A percentile compares a stretch with the other conserved stretches of the same genome.
These are phyloP conservation scores for Leptobrachium ailaonicum DNA, from an alignment of 2,113 vertebrate species.

Conservation along the genomic window DNA sequence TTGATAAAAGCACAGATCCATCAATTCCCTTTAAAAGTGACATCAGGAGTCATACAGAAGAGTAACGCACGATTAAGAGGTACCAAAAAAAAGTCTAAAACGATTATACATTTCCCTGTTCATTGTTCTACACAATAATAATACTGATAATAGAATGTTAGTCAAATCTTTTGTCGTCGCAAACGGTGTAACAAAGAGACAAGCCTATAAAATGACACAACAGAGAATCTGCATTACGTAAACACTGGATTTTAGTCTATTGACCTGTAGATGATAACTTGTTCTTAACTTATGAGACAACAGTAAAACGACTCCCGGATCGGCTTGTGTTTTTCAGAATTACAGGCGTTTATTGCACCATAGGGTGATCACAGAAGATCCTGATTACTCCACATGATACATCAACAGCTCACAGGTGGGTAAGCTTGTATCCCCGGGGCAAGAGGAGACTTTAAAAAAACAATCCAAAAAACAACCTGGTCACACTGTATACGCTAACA, in stretches of 20 bases:
- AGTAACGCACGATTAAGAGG: neutral
- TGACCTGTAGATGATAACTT: neutral
- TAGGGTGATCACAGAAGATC: neutral
- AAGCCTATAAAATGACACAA: neutral
- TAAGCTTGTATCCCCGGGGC: neutral
- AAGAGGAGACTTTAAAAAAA: too few species aligned
- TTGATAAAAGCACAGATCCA: neutral
- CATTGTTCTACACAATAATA: neutral
- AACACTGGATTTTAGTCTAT: neutral
- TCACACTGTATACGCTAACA: too few species aligned
- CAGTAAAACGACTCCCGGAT: neutral
- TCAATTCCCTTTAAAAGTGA: neutral
- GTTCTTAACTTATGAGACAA: constrained; percentile 50
- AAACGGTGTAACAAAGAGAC: neutral
- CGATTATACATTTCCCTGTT: neutral
- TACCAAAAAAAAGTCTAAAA: neutral
- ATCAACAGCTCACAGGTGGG: neutral
- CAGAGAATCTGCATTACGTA: neutral
- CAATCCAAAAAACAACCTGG: too few species aligned
- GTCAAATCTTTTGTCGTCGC: neutral
- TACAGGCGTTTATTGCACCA: neutral
- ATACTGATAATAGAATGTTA: neutral
- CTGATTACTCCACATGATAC: neutral
- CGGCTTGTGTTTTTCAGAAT: neutral
- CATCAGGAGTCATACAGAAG: too few species aligned